phyloP scores from a whole-genome alignment of 2,888 invertebrate genomes.

The Nematopogon swammerdamellus region DNA sequence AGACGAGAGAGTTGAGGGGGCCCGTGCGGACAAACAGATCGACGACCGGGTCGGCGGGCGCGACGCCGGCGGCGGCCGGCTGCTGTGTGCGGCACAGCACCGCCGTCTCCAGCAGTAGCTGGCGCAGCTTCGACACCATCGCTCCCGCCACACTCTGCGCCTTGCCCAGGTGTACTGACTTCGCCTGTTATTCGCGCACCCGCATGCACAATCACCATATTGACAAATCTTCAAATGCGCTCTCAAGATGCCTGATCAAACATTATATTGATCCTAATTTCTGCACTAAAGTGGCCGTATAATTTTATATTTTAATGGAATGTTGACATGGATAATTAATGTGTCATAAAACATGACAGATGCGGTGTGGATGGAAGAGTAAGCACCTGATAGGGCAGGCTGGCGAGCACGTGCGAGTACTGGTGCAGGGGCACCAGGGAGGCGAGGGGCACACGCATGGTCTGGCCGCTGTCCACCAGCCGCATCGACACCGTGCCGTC shows the following conservation, averaged over 20 bases:
- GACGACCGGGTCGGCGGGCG: slow-evolving; percentile 49
- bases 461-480: slow-evolving; percentile 44
- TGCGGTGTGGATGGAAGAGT: too few species aligned
- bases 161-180: slow-evolving; percentile 54
- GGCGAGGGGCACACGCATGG: slow-evolving; percentile 43
- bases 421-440: slow-evolving; percentile 39
- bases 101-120: slow-evolving; percentile 51
- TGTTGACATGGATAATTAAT: too few species aligned
- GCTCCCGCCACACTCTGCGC: slow-evolving; percentile 48
- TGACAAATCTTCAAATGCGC: too few species aligned
- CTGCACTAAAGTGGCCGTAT: too few species aligned
- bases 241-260: too few species aligned
- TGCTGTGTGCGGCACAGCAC: slow-evolving; percentile 40
- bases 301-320: too few species aligned
- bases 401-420: slow-evolving; percentile 54
- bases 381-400: slow-evolving; percentile 54
- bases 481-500: slow-evolving; percentile 46
- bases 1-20: slow-evolving; percentile 61
- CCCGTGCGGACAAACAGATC: slow-evolving; percentile 75
- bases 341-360: too few species aligned
- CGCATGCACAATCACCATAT: too few species aligned
- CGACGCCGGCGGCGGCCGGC: too few species aligned
- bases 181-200: slow-evolving; percentile 44
- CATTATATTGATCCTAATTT: too few species aligned
- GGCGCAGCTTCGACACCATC: slow-evolving; percentile 56